Percentiles rank a stretch among this genome's conserved stretches.
phyloP scores from a whole-genome alignment of 1,140 invertebrate genomes.

The Arctopsyche grandis region DNA sequence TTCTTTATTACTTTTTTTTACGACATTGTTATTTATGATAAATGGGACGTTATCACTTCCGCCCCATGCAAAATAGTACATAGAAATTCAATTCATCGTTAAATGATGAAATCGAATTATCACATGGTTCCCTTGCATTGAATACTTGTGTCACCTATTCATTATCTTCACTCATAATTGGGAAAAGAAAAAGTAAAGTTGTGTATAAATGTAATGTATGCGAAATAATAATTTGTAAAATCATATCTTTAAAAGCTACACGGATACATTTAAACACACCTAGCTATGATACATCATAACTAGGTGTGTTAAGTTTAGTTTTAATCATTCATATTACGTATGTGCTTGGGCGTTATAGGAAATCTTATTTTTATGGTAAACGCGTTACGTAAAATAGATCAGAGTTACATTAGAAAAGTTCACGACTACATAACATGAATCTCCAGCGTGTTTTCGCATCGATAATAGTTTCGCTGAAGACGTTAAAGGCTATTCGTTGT shows the following conservation, averaged over 20 bases:
- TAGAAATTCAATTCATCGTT: constrained; percentile 63
- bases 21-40: constrained; percentile 23
- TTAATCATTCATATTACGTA: too few species aligned
- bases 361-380: too few species aligned
- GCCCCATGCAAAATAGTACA: constrained; percentile 72
- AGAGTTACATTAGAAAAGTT: constrained; percentile 39
- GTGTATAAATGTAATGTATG: constrained; percentile 45
- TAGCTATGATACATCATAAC: constrained; percentile 10
- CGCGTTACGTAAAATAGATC: constrained; percentile 46
- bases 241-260: neutral
- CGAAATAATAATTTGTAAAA: neutral
- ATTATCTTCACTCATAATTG: neutral
- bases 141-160: constrained; percentile 44
- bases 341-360: too few species aligned
- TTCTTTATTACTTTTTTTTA: neutral
- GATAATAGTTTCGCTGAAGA: constrained; percentile 44
- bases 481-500: constrained; percentile 39
- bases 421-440: constrained; percentile 26
- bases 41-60: constrained; percentile 56
- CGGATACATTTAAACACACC: constrained; percentile 32
- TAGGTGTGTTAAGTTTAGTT: too few species aligned
- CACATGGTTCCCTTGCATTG: constrained; percentile 66
- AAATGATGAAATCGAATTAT: constrained; percentile 62
- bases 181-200: neutral
- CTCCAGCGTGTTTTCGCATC: constrained; percentile 47